Base-by-base conservation (phyloP, 2,888 invertebrate species). In the Isoperla grammatica region DNA sequence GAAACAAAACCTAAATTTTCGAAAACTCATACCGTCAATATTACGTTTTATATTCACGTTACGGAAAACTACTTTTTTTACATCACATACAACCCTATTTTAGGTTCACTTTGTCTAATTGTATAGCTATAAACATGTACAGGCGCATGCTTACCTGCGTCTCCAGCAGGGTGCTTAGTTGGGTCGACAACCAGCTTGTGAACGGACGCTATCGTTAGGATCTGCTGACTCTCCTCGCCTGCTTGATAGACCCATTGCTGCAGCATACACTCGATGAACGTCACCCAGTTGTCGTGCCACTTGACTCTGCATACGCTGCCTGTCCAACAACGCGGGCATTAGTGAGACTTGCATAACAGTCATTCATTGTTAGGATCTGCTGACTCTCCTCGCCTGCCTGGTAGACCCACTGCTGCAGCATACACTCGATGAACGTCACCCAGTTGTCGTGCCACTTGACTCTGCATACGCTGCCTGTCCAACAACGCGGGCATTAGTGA, bases 281-380 rank as follows among this genome's bases (percentile, higher is more conserved):
- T 74, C 15, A 80, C 76, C 81, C 81, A 82, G 68, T 80, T 78
- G 56, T 76, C 77, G 56, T 72, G 74, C 80, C 80, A 81, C 56
- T 70, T 69, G 57, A 81, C 68, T 59, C 71, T 68, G 6, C 76
- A 78, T 53, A 49, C 29, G 13, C 49, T 50, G 9, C 53, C 53
- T 53, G 37, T 35, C 59, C 50, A 45, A 17, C 2, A 4, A 29
- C 29, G n/a, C n/a, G n/a, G n/a, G n/a, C n/a, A n/a, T n/a, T n/a
- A n/a, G n/a, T n/a, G n/a, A n/a, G n/a, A n/a, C n/a, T n/a, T n/a
- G n/a, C n/a, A n/a, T n/a, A n/a, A n/a, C n/a, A n/a, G n/a, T n/a
- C n/a, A n/a, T n/a, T n/a, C n/a, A n/a, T n/a, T n/a, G n/a, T n/a
- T n/a, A n/a, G n/a, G n/a, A n/a, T n/a, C n/a, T n/a, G n/a, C n/a